Evolutionary conservation across 1,140 invertebrate species (phyloP).

Genomic region (Sipha flava): DNA sequence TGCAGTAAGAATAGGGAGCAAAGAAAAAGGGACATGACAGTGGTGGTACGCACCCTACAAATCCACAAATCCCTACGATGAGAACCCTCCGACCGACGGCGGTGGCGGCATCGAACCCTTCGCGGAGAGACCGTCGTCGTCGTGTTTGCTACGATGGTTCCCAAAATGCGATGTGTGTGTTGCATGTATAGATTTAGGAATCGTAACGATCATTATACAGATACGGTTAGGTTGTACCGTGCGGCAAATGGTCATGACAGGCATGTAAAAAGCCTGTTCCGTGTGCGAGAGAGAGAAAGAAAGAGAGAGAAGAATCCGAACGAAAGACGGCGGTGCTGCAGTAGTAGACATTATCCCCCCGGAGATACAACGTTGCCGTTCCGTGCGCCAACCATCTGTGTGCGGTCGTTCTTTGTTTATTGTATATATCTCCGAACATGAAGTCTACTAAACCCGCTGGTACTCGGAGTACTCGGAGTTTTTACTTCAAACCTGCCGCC

Average conservation of each 20-base stretch:
- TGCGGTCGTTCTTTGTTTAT: slow-evolving; percentile 27
- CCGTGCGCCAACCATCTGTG: slow-evolving; percentile 14
- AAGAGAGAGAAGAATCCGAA: not conserved
- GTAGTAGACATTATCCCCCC: not conserved
- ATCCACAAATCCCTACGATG: not conserved
- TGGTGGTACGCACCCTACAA: not conserved
- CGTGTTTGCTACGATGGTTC: not conserved
- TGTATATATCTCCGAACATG: not conserved
- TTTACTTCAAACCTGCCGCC: not conserved
- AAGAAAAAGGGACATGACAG: not conserved
- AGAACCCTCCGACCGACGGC: not conserved
- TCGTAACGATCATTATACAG: not conserved
- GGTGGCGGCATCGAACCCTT: not conserved
- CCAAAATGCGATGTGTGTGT: not conserved
- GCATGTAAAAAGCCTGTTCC: not conserved
- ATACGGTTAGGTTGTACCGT: not conserved
- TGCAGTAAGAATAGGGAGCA: not conserved
- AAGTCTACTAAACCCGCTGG: not conserved
- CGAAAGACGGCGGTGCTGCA: not conserved
- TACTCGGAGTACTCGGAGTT: not conserved
- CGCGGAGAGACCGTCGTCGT: not conserved
- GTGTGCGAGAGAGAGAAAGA: not conserved
- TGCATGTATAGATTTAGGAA: not conserved
- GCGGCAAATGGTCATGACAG: not conserved
- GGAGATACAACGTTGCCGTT: slow-evolving; percentile 3